Percentiles rank a stretch among this genome's conserved stretches.
phyloP scores from a whole-genome alignment of 2,113 vertebrate species.

The Ardeotis arabs region DNA sequence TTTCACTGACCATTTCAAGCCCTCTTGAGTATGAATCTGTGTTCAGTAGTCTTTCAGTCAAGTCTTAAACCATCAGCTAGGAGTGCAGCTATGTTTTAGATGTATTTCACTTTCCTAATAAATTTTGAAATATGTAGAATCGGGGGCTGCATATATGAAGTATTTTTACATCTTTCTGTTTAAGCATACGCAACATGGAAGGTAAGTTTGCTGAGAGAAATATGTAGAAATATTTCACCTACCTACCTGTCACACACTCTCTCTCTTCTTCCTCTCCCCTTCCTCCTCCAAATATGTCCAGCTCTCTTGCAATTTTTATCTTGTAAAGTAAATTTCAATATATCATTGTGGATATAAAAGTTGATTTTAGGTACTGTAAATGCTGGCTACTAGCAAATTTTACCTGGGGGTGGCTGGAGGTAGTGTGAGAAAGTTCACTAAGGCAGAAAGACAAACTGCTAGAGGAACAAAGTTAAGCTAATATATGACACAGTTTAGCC shows the following conservation, averaged over 20 bases:
- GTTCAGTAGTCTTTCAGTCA: neutral
- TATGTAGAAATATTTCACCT: neutral
- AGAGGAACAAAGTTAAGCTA: neutral
- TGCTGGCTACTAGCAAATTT: neutral
- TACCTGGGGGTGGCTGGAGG: neutral
- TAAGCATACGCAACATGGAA: neutral
- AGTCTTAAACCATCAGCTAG: constrained; percentile 6
- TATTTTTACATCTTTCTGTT: neutral
- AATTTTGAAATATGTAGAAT: constrained; percentile 29
- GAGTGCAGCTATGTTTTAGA: constrained; percentile 49
- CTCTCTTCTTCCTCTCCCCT: too few species aligned
- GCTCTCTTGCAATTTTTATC: neutral
- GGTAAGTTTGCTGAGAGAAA: neutral
- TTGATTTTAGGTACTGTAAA: neutral
- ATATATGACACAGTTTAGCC: neutral
- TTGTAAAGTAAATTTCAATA: neutral
- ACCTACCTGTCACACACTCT: neutral
- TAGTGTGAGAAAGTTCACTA: neutral
- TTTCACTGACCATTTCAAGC: neutral
- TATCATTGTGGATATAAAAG: neutral
- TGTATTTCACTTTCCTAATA: constrained; percentile 57
- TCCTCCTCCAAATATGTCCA: neutral
- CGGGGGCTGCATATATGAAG: neutral
- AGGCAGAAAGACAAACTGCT: neutral
- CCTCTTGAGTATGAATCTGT: neutral